phyloP scores from a whole-genome alignment of 2,797 vertebrate species.

The Ceryle rudis region DNA sequence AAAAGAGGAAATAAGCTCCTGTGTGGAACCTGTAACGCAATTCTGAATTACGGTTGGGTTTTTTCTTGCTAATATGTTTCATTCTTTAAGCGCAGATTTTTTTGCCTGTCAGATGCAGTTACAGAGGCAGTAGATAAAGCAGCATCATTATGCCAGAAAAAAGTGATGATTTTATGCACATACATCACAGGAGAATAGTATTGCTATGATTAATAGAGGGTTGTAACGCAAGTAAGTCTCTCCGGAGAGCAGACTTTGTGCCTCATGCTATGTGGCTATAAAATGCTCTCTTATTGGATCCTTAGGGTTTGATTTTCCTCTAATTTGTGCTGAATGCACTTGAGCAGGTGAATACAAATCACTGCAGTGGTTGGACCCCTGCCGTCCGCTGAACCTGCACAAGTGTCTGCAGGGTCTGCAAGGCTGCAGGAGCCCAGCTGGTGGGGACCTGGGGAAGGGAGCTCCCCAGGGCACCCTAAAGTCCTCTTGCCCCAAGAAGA shows the following conservation, averaged over 20 bases:
- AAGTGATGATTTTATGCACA: not conserved
- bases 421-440: not conserved
- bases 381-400: not conserved
- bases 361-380: not conserved
- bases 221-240: not conserved
- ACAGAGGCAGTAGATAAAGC: not conserved
- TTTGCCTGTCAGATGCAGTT: not conserved
- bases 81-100: not conserved
- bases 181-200: not conserved
- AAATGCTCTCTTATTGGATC: constrained; percentile 12
- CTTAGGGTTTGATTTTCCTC: constrained; percentile 4
- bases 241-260: not conserved
- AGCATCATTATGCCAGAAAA: not conserved
- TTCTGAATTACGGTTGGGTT: not conserved
- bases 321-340: not conserved
- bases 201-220: not conserved
- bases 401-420: not conserved
- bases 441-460: not conserved
- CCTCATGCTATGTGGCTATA: not conserved
- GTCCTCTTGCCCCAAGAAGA: not conserved
- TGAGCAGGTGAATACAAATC: not conserved
- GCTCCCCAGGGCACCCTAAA: not conserved
- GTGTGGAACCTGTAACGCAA: not conserved
- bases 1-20: constrained; percentile 13
- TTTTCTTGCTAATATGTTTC: not conserved